Evolutionary conservation across 2,113 vertebrate species (phyloP).

Genomic region (Psittacula cyanocephala): DNA sequence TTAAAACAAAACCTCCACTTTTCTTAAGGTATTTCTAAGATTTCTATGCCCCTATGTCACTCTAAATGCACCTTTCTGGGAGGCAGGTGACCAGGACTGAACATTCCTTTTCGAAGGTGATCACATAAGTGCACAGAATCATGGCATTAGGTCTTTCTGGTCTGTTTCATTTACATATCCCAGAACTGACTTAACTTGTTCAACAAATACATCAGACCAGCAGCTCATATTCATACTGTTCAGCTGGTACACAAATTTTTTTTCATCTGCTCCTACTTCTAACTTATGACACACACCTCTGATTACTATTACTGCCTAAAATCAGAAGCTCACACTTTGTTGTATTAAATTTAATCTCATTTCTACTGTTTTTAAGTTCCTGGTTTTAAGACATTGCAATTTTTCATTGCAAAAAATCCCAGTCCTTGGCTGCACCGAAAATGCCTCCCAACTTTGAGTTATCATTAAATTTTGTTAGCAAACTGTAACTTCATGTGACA

Average conservation of each 20-base stretch:
- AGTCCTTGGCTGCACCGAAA: background rate
- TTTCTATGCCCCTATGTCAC: background rate
- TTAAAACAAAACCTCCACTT: background rate
- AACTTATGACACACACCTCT: background rate
- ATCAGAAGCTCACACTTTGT: background rate
- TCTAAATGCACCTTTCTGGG: background rate
- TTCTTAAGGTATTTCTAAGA: background rate
- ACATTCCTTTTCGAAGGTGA: background rate
- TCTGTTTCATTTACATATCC: background rate
- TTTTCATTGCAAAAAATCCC: background rate
- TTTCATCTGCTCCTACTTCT: background rate
- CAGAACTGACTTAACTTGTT: background rate
- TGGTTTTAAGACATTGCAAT: background rate
- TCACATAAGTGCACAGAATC: background rate
- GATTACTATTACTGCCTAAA: background rate
- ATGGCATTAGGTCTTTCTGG: background rate
- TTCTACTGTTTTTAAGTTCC: background rate
- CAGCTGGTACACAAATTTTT: background rate
- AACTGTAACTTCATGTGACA: background rate
- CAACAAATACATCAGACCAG: background rate
- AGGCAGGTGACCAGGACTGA: background rate
- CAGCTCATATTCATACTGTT: background rate
- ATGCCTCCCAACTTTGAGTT: background rate
- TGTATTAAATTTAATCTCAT: background rate
- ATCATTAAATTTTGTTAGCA: slow-evolving; percentile 22